Base-by-base conservation (phyloP, 2,113 vertebrate species). In the Etia nguti region DNA sequence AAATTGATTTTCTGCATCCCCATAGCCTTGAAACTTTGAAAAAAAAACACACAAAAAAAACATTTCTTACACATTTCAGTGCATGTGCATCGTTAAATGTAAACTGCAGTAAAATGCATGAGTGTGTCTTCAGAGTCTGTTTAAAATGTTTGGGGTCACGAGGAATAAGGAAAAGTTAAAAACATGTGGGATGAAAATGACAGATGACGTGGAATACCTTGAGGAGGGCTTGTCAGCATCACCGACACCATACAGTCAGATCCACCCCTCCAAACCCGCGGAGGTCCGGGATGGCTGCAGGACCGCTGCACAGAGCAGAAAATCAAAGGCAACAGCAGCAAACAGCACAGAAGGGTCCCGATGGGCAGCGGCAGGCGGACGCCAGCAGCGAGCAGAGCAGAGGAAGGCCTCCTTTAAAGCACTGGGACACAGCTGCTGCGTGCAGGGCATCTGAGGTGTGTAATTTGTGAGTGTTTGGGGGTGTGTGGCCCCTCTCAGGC, bases 241-340 rank as follows among this genome's bases (percentile, higher is more conserved):
- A 65, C 80, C 56, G 57, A 56, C 82, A 55, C 15, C 31, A 24
- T 34, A 12, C 36, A 60, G 16, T 55, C 68, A 77, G 54, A 70
- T 50, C 82, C 85, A 12, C 50, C 86, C 84, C 85, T 82, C 81
- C 9, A 16, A 92, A 91, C 86, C 87, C 48, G 15, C 10, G 6
- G 57, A 81, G 86, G 88, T 82, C 88, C 55, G n/a, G 80, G 80
- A 92, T 82, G 38, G 86, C 90, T 48, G 68, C 79, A 80, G 89
- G 85, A 91, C 87, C 10, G 16, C 81, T 9, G 12, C 79, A 75
- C 80, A 85, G 86, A 90, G 90, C 83, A 65, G 54, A 57, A 60
- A 93, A 95, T 96, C 95, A 96, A 95, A 96, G 93, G 48, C 86
- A 54, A 52, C 55, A 34, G 85, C 56, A 73, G 59, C 79, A 91